phyloP scores from a whole-genome alignment of 1,140 invertebrate species.

The Bombus difficillimus region DNA sequence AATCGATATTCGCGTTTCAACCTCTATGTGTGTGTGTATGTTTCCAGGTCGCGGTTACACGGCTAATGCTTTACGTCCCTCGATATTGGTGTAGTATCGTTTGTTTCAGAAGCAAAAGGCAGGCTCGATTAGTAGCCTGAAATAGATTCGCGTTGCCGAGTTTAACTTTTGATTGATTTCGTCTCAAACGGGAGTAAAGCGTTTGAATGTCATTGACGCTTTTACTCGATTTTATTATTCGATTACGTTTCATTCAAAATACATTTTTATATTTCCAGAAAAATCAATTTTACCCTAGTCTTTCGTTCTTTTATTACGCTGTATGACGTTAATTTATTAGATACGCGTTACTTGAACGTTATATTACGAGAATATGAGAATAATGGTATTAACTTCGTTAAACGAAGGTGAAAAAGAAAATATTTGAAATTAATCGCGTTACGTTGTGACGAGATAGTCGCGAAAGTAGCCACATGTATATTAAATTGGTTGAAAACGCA shows the following conservation, averaged over 20 bases:
- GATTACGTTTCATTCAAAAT: too few species aligned
- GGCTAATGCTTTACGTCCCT: neutral
- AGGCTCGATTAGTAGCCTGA: slow-evolving; percentile 9
- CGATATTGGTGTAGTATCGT: neutral
- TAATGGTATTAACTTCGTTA: too few species aligned
- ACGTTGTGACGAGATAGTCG: neutral
- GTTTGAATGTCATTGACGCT: neutral
- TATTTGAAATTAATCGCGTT: neutral
- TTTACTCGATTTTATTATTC: too few species aligned
- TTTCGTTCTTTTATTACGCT: too few species aligned
- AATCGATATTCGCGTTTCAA: slow-evolving; percentile 4
- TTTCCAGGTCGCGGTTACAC: slow-evolving; percentile 23
- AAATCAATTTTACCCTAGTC: too few species aligned
- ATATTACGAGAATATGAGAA: too few species aligned
- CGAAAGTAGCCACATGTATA: neutral
- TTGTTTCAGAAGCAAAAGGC: slow-evolving; percentile 20
- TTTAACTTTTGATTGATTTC: slow-evolving; percentile 12
- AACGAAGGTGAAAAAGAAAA: neutral
- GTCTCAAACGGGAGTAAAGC: neutral
- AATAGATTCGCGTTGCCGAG: slow-evolving; percentile 5
- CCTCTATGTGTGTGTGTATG: neutral
- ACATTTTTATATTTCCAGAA: too few species aligned
- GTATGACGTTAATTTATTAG: too few species aligned
- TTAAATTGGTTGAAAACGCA: slow-evolving; percentile 10
- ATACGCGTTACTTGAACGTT: too few species aligned